Conservation (phyloP, 2,797 vertebrate species). For the Gymnoscopelus braueri region DNA sequence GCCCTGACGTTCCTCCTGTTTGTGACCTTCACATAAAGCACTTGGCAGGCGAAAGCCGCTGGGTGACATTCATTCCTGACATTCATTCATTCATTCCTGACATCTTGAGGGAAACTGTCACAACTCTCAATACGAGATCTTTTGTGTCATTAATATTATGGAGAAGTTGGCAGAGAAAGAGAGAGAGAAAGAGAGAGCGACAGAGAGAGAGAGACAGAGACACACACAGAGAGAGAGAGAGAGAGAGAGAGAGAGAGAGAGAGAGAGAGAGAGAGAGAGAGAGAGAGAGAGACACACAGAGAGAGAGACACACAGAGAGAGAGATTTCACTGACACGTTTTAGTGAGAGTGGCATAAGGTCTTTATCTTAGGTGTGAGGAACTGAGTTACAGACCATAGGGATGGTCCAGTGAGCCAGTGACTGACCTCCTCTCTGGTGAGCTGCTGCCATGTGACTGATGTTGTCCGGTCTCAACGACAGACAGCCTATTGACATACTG, state of each 20-base stretch:
- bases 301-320: neutral
- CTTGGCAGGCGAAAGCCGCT: conserved; percentile 5
- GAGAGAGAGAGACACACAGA: conserved; percentile 4
- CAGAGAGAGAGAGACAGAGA: conserved; percentile 3
- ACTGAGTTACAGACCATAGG: conserved; percentile 10
- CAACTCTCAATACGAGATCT: neutral
- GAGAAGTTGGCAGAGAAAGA: neutral
- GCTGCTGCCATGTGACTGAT: conserved; percentile 26
- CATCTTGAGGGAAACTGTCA: neutral
- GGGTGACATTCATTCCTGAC: conserved; percentile 11
- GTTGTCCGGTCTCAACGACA: conserved; percentile 34
- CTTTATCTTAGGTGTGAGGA: conserved; percentile 16
- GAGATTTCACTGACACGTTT: conserved; percentile 19
- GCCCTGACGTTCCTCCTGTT: conserved; percentile 20
- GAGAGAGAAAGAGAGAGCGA: neutral
- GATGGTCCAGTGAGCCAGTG: conserved; percentile 46
- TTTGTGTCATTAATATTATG: neutral
- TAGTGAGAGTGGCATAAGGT: conserved; percentile 26
- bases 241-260: conserved; percentile 1
- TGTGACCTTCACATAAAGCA: conserved; percentile 20
- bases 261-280: neutral
- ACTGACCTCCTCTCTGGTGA: conserved; percentile 44
- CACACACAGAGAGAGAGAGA: neutral
- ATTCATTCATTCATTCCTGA: conserved; percentile 17
- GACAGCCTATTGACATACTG: conserved; percentile 33